Base-by-base conservation (phyloP, 2,888 invertebrate species). In the Beris chalybata region DNA sequence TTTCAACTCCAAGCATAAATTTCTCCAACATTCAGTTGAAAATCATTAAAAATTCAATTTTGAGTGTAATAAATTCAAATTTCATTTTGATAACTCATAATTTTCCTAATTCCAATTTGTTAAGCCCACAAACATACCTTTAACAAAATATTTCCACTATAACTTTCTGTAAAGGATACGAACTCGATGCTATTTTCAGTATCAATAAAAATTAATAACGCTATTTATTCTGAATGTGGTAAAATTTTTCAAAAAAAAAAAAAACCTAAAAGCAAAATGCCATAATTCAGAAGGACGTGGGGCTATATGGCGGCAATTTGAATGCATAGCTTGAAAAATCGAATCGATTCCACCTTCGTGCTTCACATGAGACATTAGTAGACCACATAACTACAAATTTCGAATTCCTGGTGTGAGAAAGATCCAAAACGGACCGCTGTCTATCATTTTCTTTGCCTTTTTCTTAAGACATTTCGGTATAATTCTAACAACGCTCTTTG, bases 191-290 rank as follows among this genome's bases (percentile, higher is more conserved):
- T 61, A 52, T 52, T 61, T 52, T 29, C 15, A 4, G 13, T 38
- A 52, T 61, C 52, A 61, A 61, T 61, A 52, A 61, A 61, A 61
- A 50, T 61, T 61, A 61, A 61, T 61, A 50, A 45, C 47, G 32
- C 52, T 43, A 61, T 61, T 38, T 22, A 52, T 61, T 50, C 30
- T 61, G 32, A 52, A 12, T 22, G 31, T 15, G 38, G 5, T 13
- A 43, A 45, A 45, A 47, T 29, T 45, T 29, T 45, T 30, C 38
- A 38, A 15, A n/a, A n/a, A n/a, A n/a, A n/a, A n/a, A n/a, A n/a
- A n/a, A n/a, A n/a, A 32, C 4, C 43, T 22, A 52, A 52, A 22
- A 38, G n/a, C 32, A 29, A 53, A 53, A 53, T 52, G 15, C 38
- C 52, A 61, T 61, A 61, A 50, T 52, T 61, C 15, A 61, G 32